These are phyloP conservation scores for Megalopta genalis DNA, from an alignment of 1,140 invertebrate species.

Conservation along the genomic window DNA sequence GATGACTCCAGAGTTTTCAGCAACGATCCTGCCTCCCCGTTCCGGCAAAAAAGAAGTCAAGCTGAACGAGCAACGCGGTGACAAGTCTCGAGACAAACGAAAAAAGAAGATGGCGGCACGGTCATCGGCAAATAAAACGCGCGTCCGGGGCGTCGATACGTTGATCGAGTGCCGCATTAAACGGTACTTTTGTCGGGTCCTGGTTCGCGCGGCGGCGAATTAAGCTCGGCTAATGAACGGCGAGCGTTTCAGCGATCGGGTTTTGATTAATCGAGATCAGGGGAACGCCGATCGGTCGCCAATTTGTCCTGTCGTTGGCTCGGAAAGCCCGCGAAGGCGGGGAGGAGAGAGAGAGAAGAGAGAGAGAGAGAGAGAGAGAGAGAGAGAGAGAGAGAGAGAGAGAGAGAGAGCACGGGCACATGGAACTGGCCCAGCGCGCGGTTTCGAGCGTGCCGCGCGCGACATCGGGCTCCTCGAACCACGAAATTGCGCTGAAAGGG, in stretches of 20 bases:
- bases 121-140: background rate
- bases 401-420: no score
- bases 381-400: no score
- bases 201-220: constrained; percentile 44
- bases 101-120: background rate
- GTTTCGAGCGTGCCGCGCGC: background rate
- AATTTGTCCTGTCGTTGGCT: constrained; percentile 57
- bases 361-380: no score
- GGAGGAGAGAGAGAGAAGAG: background rate
- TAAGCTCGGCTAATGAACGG: constrained; percentile 55
- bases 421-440: no score
- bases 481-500: background rate
- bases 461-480: background rate
- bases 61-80: background rate
- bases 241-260: constrained; percentile 46
- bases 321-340: constrained; percentile 41
- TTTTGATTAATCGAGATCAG: constrained; percentile 63
- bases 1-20: no score
- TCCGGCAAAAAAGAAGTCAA: background rate
- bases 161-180: constrained; percentile 45
- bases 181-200: constrained; percentile 45
- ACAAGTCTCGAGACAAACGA: background rate
- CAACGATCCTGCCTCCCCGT: no score
- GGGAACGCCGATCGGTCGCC: constrained; percentile 49
- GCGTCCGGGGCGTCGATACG: background rate